phyloP scores from a whole-genome alignment of 2,797 vertebrate species.

The Rhinophrynus dorsalis region DNA sequence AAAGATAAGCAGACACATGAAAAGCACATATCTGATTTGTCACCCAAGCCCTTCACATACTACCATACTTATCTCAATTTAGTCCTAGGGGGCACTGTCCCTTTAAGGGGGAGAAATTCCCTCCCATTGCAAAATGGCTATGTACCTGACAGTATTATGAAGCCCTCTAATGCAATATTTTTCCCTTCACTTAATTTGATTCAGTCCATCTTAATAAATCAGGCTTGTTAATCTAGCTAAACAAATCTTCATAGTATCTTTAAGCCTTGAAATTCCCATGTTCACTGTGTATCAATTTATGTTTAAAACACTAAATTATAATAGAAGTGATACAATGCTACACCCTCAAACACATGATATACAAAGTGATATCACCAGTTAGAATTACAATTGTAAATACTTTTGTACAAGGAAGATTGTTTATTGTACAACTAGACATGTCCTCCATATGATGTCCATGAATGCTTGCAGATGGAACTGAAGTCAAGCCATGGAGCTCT shows the following conservation, averaged over 20 bases:
- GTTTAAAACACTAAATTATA: background rate
- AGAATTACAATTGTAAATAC: slow-evolving; percentile 21
- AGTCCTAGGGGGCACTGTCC: too few species aligned
- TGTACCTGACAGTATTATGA: too few species aligned
- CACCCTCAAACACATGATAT: slow-evolving; percentile 13
- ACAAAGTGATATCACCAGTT: slow-evolving; percentile 1
- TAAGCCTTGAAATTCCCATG: background rate
- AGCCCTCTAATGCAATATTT: too few species aligned
- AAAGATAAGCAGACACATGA: too few species aligned
- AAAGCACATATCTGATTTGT: too few species aligned
- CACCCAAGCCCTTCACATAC: too few species aligned
- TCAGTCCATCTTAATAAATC: too few species aligned
- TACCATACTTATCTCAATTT: too few species aligned
- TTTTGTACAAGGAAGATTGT: background rate
- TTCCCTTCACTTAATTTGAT: too few species aligned
- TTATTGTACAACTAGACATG: background rate
- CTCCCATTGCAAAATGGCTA: too few species aligned
- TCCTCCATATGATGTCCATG: slow-evolving; percentile 8
- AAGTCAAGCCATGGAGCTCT: background rate
- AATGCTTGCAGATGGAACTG: slow-evolving; percentile 1
- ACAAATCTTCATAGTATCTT: background rate
- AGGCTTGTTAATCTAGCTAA: too few species aligned
- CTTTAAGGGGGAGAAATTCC: too few species aligned
- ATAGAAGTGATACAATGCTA: slow-evolving; percentile 14
- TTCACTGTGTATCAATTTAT: background rate